Percentiles rank a stretch among this genome's conserved stretches.
These are phyloP conservation scores for Wasmannia auropunctata DNA, from an alignment of 1,140 invertebrate species.

Conservation along the genomic window DNA sequence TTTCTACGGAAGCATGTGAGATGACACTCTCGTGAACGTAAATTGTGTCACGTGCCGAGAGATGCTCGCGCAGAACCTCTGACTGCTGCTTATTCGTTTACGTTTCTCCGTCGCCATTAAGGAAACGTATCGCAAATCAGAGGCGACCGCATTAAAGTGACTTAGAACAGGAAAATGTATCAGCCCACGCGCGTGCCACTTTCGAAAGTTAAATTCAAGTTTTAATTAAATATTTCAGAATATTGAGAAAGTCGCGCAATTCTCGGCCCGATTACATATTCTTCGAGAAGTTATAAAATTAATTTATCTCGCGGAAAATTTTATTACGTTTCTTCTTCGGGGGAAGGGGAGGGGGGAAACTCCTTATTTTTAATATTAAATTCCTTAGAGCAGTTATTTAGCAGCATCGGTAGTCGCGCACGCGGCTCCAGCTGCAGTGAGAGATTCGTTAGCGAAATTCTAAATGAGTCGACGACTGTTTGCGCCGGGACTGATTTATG, in stretches of 20 bases:
- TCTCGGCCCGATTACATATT: slow-evolving; percentile 26
- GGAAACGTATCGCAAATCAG: slow-evolving; percentile 39
- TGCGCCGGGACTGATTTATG: slow-evolving; percentile 69
- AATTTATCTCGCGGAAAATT: slow-evolving; percentile 16
- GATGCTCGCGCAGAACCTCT: slow-evolving; percentile 18
- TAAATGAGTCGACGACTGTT: slow-evolving; percentile 61
- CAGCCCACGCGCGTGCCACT: not conserved
- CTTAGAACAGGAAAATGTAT: slow-evolving; percentile 1
- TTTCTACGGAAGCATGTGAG: slow-evolving; percentile 54
- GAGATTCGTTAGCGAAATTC: slow-evolving; percentile 67
- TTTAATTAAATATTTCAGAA: slow-evolving; percentile 43
- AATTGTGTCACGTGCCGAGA: slow-evolving; percentile 55
- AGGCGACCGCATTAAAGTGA: not conserved
- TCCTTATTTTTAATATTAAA: slow-evolving; percentile 48
- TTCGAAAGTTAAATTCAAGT: slow-evolving; percentile 33
- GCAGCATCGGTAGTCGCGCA: not conserved
- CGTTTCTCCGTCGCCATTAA: not conserved
- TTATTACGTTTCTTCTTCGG: not conserved
- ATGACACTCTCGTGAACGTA: slow-evolving; percentile 54
- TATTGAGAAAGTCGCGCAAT: slow-evolving; percentile 16
- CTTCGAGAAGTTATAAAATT: slow-evolving; percentile 15
- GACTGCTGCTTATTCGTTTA: slow-evolving; percentile 27
- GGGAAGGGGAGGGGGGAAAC: not conserved
- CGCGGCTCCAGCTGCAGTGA: not conserved
- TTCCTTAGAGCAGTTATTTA: not conserved